Conservation (phyloP, 2,888 invertebrate genomes). For the Xestia sexstrigata region DNA sequence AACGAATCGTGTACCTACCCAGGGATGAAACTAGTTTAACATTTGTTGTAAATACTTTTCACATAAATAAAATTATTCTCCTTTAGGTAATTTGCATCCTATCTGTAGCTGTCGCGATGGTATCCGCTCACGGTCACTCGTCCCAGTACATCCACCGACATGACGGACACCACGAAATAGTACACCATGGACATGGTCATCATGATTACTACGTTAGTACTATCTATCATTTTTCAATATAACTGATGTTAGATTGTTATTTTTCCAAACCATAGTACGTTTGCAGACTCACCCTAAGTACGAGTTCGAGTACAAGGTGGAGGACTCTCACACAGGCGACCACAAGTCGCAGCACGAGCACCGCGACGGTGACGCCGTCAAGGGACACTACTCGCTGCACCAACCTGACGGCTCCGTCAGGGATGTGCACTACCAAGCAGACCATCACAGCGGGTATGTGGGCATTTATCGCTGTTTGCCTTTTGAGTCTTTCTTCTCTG, state of each 20-base stretch:
- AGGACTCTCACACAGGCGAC: constrained; percentile 89
- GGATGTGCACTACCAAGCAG: constrained; percentile 88
- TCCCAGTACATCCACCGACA: constrained; percentile 73
- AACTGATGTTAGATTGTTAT: not conserved
- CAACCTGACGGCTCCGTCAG: constrained; percentile 88
- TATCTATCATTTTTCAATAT: not conserved
- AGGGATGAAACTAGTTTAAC: not conserved
- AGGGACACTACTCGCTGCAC: constrained; percentile 78
- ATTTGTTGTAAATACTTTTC: not conserved
- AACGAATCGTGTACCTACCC: not conserved
- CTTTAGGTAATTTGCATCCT: constrained; percentile 51
- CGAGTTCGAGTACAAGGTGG: constrained; percentile 89
- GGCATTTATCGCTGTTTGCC: not conserved
- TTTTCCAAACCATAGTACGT: not conserved
- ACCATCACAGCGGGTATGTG: constrained; percentile 64
- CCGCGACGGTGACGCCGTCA: constrained; percentile 86
- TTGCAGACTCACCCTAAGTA: constrained; percentile 86
- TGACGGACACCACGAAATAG: constrained; percentile 76
- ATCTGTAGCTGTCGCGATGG: constrained; percentile 28
- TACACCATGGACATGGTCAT: constrained; percentile 72
- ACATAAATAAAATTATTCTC: not conserved
- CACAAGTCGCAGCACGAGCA: constrained; percentile 87
- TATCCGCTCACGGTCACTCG: constrained; percentile 56
- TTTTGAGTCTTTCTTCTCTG: not conserved
- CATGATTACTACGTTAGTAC: constrained; percentile 58